Percentiles rank a stretch among this genome's conserved stretches.
Conservation (phyloP, 2,113 vertebrate genomes). For the Cyanocitta stelleri region DNA sequence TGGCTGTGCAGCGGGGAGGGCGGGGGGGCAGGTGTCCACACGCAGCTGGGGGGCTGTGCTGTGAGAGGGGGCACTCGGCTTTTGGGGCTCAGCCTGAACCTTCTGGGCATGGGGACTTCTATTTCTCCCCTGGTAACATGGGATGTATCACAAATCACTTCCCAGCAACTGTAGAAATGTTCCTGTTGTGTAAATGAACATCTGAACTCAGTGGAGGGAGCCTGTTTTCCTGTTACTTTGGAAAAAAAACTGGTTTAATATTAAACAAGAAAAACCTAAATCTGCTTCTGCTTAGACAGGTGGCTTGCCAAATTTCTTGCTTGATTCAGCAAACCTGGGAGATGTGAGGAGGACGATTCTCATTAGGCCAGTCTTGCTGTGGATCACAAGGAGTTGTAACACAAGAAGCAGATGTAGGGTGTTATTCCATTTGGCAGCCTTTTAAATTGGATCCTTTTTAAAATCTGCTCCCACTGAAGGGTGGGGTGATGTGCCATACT, state of each 20-base stretch:
- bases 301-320: background rate
- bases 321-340: background rate
- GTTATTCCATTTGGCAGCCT: background rate
- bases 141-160: background rate
- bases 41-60: rapidly evolving
- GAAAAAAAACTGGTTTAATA: background rate
- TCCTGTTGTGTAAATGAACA: background rate
- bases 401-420: background rate
- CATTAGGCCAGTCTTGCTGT: background rate
- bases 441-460: background rate
- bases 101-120: background rate
- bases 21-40: background rate
- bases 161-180: rapidly evolving
- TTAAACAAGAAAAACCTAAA: background rate
- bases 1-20: rapidly evolving
- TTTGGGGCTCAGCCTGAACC: background rate
- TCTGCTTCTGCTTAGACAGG: background rate
- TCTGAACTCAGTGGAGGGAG: background rate
- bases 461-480: background rate
- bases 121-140: background rate
- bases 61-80: background rate
- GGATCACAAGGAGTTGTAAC: background rate
- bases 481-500: rapidly evolving
- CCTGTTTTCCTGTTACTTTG: background rate
- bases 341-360: background rate